phyloP scores from a whole-genome alignment of 2,888 invertebrate genomes.

The Criorhina ranunculi region DNA sequence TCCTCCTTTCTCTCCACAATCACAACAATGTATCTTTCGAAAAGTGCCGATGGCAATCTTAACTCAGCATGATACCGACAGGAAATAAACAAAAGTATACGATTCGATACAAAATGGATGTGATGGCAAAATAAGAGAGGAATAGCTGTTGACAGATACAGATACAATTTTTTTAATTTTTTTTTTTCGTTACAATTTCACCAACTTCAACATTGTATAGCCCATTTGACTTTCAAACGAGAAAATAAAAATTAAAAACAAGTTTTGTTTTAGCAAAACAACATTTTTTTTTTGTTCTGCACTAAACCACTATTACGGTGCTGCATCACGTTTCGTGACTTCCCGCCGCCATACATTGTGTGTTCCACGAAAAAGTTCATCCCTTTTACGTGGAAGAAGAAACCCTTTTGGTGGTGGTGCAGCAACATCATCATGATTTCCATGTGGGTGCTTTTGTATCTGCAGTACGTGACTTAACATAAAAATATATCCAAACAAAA shows the following conservation, averaged over 20 bases:
- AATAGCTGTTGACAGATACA: conserved; percentile 52
- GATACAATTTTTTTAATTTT: conserved; percentile 14
- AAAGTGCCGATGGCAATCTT: conserved; percentile 55
- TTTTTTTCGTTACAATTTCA: conserved; percentile 37
- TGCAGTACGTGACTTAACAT: conserved; percentile 71
- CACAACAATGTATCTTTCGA: conserved; percentile 27
- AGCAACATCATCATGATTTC: conserved; percentile 56
- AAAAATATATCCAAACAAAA: conserved; percentile 44
- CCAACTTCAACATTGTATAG: conserved; percentile 26
- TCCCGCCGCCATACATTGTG: conserved; percentile 3
- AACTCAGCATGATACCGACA: conserved; percentile 57
- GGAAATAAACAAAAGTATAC: conserved; percentile 65
- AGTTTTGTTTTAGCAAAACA: conserved; percentile 1
- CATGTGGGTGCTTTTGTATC: conserved; percentile 69
- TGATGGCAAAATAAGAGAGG: conserved; percentile 27
- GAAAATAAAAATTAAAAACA: conserved; percentile 34
- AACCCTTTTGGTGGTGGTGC: conserved; percentile 51
- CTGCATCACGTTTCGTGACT: conserved; percentile 65
- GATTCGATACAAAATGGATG: conserved; percentile 11
- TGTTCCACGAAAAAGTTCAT: conserved; percentile 54
- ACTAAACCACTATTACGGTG: conserved; percentile 60
- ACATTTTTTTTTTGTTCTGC: conserved; percentile 42
- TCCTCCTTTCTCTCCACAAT: not conserved
- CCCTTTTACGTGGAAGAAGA: conserved; percentile 33
- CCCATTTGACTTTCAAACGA: conserved; percentile 31